These are phyloP conservation scores for Theropithecus gelada DNA, from an alignment of 2,113 vertebrate species.

Conservation along the genomic window DNA sequence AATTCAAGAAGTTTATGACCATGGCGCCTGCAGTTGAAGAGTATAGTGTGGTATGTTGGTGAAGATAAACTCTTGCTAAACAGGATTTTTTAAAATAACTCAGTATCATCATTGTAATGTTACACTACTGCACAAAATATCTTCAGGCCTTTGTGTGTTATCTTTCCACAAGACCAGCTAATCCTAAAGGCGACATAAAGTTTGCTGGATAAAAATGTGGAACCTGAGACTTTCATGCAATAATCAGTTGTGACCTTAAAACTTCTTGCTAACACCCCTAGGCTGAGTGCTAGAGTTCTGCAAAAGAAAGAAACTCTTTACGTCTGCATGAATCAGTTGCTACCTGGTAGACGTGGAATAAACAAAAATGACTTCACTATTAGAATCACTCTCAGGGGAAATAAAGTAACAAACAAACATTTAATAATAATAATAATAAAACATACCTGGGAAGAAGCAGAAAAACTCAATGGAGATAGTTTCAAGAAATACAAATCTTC, in stretches of 20 bases:
- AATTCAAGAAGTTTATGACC: constrained; percentile 16
- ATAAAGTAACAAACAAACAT: background rate
- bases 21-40: background rate
- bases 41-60: background rate
- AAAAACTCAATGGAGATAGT: background rate
- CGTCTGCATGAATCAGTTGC: background rate
- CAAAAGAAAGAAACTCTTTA: background rate
- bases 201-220: constrained; percentile 42
- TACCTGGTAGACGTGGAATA: background rate
- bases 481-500: background rate
- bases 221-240: constrained; percentile 47
- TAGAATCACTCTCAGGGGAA: background rate
- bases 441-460: background rate
- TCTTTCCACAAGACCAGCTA: constrained; percentile 58
- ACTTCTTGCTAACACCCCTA: background rate
- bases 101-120: background rate
- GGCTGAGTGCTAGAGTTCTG: background rate
- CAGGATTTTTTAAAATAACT: background rate
- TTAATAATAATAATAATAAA: background rate
- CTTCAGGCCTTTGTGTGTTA: constrained; percentile 2
- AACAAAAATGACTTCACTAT: background rate
- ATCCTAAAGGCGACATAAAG: constrained; percentile 62
- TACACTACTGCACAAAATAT: constrained; percentile 19
- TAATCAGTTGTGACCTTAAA: constrained; percentile 20
- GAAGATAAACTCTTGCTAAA: constrained; percentile 38